Percentiles rank a stretch among this genome's conserved stretches.
These are phyloP conservation scores for Gryon sp. DNA, from an alignment of 1,140 invertebrate genomes.

Conservation along the genomic window DNA sequence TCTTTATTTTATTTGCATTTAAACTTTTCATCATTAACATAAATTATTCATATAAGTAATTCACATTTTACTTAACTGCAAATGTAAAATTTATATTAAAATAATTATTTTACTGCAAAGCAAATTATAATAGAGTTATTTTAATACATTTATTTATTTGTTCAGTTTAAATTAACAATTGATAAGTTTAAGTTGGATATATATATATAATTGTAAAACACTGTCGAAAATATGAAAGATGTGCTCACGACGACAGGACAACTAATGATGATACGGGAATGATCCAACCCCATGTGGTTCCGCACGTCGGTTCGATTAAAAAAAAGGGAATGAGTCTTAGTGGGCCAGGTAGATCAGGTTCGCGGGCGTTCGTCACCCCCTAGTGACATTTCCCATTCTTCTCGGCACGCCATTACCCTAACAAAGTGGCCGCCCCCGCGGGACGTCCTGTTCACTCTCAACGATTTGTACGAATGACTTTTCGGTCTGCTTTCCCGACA, in stretches of 20 bases:
- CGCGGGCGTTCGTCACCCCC: constrained; percentile 72
- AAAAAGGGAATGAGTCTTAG: constrained; percentile 70
- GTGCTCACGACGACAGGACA: constrained; percentile 69
- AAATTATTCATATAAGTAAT: no score
- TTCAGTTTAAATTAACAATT: no score
- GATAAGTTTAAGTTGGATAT: no score
- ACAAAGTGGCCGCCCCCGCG: constrained; percentile 78
- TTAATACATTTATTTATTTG: no score
- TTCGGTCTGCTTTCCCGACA: constrained; percentile 51
- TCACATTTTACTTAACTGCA: no score
- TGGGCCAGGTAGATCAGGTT: constrained; percentile 59
- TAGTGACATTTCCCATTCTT: constrained; percentile 80
- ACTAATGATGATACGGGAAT: constrained; percentile 72
- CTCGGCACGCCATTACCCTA: constrained; percentile 77
- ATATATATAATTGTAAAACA: constrained; percentile 37
- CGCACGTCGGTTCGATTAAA: constrained; percentile 70
- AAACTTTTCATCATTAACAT: no score
- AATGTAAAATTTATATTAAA: no score
- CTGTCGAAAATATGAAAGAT: constrained; percentile 64
- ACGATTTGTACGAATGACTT: constrained; percentile 36
- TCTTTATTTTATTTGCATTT: no score
- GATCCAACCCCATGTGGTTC: constrained; percentile 73
- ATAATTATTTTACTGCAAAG: no score
- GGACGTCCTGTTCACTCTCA: constrained; percentile 65
- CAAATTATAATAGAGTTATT: no score